These are phyloP conservation scores for Pelusios castaneus DNA, from an alignment of 2,113 vertebrate genomes.

Conservation along the genomic window DNA sequence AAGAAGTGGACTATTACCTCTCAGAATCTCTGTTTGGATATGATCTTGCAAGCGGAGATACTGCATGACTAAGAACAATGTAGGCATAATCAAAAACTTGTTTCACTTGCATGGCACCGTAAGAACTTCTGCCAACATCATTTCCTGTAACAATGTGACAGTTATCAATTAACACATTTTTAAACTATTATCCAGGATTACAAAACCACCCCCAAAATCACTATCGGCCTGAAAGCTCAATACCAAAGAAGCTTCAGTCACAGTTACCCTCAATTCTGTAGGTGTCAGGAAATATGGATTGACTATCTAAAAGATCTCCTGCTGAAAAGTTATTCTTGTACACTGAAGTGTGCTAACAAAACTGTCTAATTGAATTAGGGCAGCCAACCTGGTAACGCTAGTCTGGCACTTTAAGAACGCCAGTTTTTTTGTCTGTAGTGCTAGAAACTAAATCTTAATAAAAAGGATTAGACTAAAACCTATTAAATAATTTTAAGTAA, in stretches of 20 bases:
- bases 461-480: not conserved
- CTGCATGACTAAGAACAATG: slow-evolving; percentile 93
- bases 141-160: slow-evolving; percentile 84
- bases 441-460: not conserved
- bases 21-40: slow-evolving; percentile 95
- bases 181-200: slow-evolving; percentile 24
- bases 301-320: not conserved
- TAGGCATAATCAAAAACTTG: slow-evolving; percentile 99
- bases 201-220: slow-evolving; percentile 1
- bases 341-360: not conserved
- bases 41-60: slow-evolving; percentile 93
- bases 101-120: slow-evolving; percentile 99
- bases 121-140: slow-evolving; percentile 97
- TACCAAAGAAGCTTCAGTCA: slow-evolving; percentile 14
- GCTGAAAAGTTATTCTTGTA: not conserved
- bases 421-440: not conserved
- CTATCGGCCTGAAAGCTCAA: not conserved
- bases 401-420: not conserved
- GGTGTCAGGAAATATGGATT: not conserved
- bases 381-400: not conserved
- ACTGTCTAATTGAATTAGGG: not conserved
- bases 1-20: slow-evolving; percentile 81
- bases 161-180: slow-evolving; percentile 41
- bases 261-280: not conserved
- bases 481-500: not conserved